A percentile compares a stretch with the other conserved stretches of the same genome.
Conservation (phyloP, 2,797 vertebrate species). For the Adrianichthys oophorus region DNA sequence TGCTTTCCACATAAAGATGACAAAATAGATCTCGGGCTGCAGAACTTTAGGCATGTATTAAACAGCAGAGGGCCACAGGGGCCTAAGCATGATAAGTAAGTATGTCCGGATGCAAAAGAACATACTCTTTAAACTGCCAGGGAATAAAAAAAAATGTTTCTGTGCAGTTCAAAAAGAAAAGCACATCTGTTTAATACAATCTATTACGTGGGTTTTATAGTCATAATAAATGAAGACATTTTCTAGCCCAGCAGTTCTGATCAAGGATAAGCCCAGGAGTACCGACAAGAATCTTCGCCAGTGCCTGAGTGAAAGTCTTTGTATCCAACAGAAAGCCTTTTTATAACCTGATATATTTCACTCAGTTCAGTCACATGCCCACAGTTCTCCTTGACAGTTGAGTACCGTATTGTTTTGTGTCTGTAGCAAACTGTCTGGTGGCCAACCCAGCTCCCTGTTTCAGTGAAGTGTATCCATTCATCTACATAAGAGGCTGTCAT, state of each 20-base stretch:
- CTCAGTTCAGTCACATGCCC: constrained; percentile 52
- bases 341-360: constrained; percentile 62
- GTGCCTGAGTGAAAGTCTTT: constrained; percentile 36
- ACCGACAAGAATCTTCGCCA: constrained; percentile 24
- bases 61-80: constrained; percentile 73
- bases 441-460: constrained; percentile 55
- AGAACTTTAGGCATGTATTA: constrained; percentile 72
- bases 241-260: constrained; percentile 34
- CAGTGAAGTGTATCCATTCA: constrained; percentile 73
- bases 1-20: constrained; percentile 75
- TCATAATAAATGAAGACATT: constrained; percentile 51
- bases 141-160: constrained; percentile 60
- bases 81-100: constrained; percentile 70
- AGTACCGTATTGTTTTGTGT: constrained; percentile 61
- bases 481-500: constrained; percentile 73
- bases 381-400: constrained; percentile 61
- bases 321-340: constrained; percentile 36
- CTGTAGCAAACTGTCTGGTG: constrained; percentile 67
- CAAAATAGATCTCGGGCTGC: constrained; percentile 71
- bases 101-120: constrained; percentile 59
- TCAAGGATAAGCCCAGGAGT: constrained; percentile 36
- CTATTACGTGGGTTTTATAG: constrained; percentile 36
- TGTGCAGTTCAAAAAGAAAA: constrained; percentile 18
- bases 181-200: constrained; percentile 35
- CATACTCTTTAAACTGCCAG: constrained; percentile 55